Percentiles rank a stretch among this genome's conserved stretches.
These are phyloP conservation scores for Protobothrops flavoviridis DNA, from an alignment of 2,113 vertebrate species.

Conservation along the genomic window DNA sequence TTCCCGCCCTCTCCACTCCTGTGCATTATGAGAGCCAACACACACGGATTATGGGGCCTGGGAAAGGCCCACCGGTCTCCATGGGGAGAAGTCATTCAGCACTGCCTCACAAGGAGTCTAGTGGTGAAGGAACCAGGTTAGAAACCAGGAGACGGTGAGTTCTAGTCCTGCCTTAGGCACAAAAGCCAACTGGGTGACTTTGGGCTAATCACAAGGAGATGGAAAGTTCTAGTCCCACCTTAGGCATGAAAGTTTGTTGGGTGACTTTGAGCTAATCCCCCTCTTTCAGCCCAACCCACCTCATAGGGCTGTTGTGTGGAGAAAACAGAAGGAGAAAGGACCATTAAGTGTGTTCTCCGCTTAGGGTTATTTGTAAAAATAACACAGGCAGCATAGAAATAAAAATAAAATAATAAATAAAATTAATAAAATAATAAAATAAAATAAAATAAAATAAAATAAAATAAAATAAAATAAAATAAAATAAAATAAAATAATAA, in stretches of 20 bases:
- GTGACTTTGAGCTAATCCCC: neutral
- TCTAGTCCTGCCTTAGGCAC: neutral
- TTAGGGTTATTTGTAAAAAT: neutral
- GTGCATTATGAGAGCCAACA: neutral
- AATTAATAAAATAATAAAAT: too few species aligned
- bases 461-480: too few species aligned
- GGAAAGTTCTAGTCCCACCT: too few species aligned
- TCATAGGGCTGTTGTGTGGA: neutral
- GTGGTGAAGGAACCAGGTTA: neutral
- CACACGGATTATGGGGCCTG: neutral
- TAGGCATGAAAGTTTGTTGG: neutral
- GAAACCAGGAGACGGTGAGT: neutral
- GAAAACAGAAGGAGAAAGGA: neutral
- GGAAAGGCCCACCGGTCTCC: neutral
- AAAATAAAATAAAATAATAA: too few species aligned
- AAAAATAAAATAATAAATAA: too few species aligned
- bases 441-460: too few species aligned
- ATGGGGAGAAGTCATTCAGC: neutral
- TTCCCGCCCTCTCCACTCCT: neutral
- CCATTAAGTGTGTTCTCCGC: neutral
- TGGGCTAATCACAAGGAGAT: neutral
- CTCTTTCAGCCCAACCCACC: neutral
- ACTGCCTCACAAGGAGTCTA: neutral
- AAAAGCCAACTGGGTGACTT: neutral
- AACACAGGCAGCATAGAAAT: neutral